Base-by-base conservation (phyloP, 2,113 vertebrate genomes). In the Promerops cafer region DNA sequence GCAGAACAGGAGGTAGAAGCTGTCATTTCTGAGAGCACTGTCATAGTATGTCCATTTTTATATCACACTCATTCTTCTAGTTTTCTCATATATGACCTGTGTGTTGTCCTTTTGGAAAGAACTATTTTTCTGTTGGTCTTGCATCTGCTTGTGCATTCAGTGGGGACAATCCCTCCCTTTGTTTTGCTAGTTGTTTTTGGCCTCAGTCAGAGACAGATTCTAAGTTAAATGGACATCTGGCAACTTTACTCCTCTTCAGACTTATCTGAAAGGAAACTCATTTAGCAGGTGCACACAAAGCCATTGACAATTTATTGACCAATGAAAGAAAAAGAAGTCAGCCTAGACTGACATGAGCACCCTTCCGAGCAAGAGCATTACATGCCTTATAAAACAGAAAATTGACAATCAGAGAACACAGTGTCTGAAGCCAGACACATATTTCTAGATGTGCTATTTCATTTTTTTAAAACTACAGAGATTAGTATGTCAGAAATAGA, bases 261-360 rank as follows among this genome's bases (percentile, higher is more conserved):
- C 21, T 94, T 96, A 78, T 90, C 53, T 82, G 70, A 90, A 91
- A 90, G 50, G 42, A 70, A 77, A 72, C 68, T 91, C 64, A 95
- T 96, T 87, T 95, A 94, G 94, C 89, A 94, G 77, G 84, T 96
- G 90, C 70, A 81, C 24, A 37, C 52, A 93, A 83, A 97, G 31
- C 57, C 74, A 87, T 50, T 92, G 94, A 80, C 52, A 97, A 95
- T 49, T 85, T 96, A 87, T 83, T 93, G 94, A 90, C 72, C 85
- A 94, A 91, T 59, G 44, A 28, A 96, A 91, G 49, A 64, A 81
- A 81, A 54, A 57, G n/a, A 84, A 49, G 74, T 81, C 87, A 87
- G 24, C 42, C 37, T 77, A 80, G 31, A 54, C 3, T 78, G 64
- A 63, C 64, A 65, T 10, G n/a, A 83, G 39, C 70, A 87, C 47